phyloP scores from a whole-genome alignment of 2,888 invertebrate species.

The Ophion ellenae region DNA sequence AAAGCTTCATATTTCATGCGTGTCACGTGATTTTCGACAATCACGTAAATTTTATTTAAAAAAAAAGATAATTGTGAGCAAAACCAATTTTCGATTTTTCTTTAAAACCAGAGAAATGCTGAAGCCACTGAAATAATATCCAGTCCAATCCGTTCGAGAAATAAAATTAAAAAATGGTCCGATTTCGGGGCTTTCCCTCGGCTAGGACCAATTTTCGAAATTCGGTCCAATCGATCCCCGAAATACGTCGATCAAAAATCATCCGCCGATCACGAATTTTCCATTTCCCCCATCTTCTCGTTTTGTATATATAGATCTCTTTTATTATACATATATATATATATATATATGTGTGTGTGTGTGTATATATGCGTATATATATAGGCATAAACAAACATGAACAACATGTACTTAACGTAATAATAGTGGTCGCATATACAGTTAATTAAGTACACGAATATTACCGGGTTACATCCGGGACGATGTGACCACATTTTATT shows the following conservation, averaged over 20 bases:
- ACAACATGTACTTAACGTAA: constrained; percentile 77
- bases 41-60: too few relatives aligned
- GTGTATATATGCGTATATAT: constrained; percentile 50
- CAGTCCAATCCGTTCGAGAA: too few relatives aligned
- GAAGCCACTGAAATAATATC: too few relatives aligned
- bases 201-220: neutral
- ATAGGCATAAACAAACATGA: constrained; percentile 77
- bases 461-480: constrained; percentile 60
- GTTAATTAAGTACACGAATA: constrained; percentile 75
- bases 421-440: constrained; percentile 71
- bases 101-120: too few relatives aligned
- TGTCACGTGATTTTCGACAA: too few relatives aligned
- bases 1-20: too few relatives aligned
- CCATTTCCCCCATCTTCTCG: neutral
- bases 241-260: neutral
- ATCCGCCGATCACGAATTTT: neutral
- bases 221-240: neutral
- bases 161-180: too few relatives aligned
- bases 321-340: constrained; percentile 18
- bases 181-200: too few relatives aligned
- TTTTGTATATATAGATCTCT: constrained; percentile 46
- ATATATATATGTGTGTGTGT: constrained; percentile 43
- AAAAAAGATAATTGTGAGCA: too few relatives aligned
- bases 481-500: constrained; percentile 48
- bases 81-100: too few relatives aligned